Evolutionary conservation across 2,888 invertebrate genomes (phyloP), one percentile per base, ranked within the genome.

Genomic region (Acronicta leporina): DNA sequence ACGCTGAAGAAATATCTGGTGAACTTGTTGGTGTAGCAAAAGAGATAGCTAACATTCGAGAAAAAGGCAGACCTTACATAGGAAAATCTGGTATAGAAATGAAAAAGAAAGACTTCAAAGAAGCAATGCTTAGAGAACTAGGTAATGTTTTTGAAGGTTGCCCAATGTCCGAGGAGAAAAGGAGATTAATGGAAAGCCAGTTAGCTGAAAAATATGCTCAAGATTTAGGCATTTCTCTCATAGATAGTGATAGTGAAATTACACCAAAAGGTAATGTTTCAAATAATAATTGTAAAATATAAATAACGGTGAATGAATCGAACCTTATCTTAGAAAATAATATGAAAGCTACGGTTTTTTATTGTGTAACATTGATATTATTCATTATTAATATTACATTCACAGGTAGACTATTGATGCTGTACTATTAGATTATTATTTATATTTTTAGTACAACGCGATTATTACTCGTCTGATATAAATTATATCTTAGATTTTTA

Each of bases 161-260:
- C 41, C 41, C 60, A 1, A 67, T 65, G 67, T 42, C 67, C 4
- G 13, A 20, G 7, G 20, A 60, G 13, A 65, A 67, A 25, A 52
- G 67, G n/a, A 30, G 1, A 13, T 15, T 65, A n/a, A 67, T 67
- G 61, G 65, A 65, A 25, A 38, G 4, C 20, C 67, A 67, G 20
- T 9, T 60, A 10, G 60, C 45, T 0, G 67, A 67, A 42, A 44
- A 52, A 8, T 45, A 60, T 38, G 60, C 60, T 7, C 38, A 38
- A 9, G 53, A 67, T 16, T 40, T 53, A 53, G 53, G 61, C 10
- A 51, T 40, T 45, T 41, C 68, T 15, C 52, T 67, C 0, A 41
- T 53, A 42, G 65, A 53, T 5, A 66, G 53, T 49, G 25, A 52
- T 2, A 0, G 1, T 15, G 49, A 27, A 40, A 27, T 51, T 1